Evolutionary conservation across 2,113 vertebrate species (phyloP).

Genomic region (Zapornia atra): DNA sequence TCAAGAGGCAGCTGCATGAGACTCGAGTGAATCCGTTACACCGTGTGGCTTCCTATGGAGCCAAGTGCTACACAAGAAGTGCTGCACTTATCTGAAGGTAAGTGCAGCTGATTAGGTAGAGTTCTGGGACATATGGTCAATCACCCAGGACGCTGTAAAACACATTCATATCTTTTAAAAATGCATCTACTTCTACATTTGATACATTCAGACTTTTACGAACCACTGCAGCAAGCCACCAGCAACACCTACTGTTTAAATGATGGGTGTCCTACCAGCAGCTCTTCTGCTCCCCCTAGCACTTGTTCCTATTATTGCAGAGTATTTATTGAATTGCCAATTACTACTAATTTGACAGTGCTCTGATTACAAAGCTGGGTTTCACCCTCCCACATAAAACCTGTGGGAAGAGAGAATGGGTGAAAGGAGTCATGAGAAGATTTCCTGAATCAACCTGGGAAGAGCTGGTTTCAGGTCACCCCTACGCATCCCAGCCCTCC

Average conservation of each 20-base stretch:
- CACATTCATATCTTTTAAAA: background rate
- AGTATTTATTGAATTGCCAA: background rate
- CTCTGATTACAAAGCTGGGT: background rate
- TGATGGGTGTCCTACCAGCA: background rate
- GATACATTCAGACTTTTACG: too few species aligned
- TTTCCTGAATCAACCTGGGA: background rate
- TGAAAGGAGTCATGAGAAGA: background rate
- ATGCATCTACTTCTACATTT: background rate
- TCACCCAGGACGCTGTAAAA: background rate
- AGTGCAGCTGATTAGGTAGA: background rate
- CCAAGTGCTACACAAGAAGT: background rate
- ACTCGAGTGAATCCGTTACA: background rate
- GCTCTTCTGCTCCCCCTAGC: conserved; percentile 60
- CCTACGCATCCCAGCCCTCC: background rate
- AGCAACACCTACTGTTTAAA: background rate
- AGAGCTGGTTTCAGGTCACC: background rate
- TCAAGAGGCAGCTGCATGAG: background rate
- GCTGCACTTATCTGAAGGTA: too few species aligned
- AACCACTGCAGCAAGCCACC: background rate
- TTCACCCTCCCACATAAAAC: background rate
- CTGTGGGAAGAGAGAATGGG: background rate
- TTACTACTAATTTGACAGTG: background rate
- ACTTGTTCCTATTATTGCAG: background rate
- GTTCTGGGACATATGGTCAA: background rate
- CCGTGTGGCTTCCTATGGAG: background rate